Percentiles rank a stretch among this genome's conserved stretches.
These are phyloP conservation scores for Chloroceryle aenea DNA, from an alignment of 2,113 vertebrate species.

Conservation along the genomic window DNA sequence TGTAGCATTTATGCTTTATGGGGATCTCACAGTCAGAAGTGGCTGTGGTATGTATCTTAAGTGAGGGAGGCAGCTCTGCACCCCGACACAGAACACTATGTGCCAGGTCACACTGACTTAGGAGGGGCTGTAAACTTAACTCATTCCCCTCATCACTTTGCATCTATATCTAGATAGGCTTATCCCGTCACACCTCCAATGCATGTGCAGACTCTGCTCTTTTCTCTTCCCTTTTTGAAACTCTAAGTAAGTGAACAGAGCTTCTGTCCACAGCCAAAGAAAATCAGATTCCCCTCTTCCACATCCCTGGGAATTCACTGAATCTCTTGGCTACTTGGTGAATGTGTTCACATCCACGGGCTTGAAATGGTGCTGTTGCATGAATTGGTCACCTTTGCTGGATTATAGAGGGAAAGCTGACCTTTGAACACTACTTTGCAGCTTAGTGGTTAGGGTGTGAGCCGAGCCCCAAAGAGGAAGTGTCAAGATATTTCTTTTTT, in stretches of 20 bases:
- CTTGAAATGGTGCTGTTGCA: not conserved
- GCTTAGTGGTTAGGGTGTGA: not conserved
- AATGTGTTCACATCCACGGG: not conserved
- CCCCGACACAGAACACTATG: not conserved
- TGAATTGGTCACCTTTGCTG: not conserved
- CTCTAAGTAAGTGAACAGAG: not conserved
- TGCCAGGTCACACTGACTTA: not conserved
- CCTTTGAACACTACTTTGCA: not conserved
- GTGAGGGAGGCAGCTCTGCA: not conserved
- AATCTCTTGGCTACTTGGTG: not conserved
- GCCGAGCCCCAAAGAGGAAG: not conserved
- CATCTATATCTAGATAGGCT: not conserved
- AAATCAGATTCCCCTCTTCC: not conserved
- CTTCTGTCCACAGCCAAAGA: not conserved
- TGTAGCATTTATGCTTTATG: constrained; percentile 13
- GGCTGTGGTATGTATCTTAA: not conserved
- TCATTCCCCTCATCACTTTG: not conserved
- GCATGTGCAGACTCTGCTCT: not conserved
- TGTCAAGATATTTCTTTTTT: not conserved
- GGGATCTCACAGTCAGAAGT: constrained; percentile 6
- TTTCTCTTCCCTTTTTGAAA: not conserved
- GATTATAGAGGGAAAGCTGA: not conserved
- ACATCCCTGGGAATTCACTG: not conserved
- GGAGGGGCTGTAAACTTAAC: not conserved
- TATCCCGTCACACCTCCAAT: not conserved